Base-by-base conservation (phyloP, 2,888 invertebrate genomes). In the Entomobrya multifasciata region DNA sequence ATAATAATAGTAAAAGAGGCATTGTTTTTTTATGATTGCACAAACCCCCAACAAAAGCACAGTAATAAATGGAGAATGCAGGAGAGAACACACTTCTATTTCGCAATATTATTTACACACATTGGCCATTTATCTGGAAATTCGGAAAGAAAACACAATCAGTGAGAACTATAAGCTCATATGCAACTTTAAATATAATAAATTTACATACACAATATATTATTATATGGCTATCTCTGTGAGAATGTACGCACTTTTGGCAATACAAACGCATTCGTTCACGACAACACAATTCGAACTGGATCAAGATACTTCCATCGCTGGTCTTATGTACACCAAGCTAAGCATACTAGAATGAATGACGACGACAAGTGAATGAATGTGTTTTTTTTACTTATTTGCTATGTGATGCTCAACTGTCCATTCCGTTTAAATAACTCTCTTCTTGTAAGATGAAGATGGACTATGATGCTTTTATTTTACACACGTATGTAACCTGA, bases 61-160 rank as follows among this genome's bases (percentile, higher is more conserved):
- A 20, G 52, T 30, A 55, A n/a, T n/a, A n/a, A n/a, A n/a, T n/a
- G n/a, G n/a, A n/a, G n/a, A n/a, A n/a, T n/a, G n/a, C n/a, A n/a
- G 36, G 8, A 36, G 36, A 36, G 36, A 36, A 36, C 36, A 36
- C 8, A 36, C 36, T 36, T 4, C 8, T 8, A 36, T 36, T 36
- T 36, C 57, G 15, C 17, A 25, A 27, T 60, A 60, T 60, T 62
- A 62, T 62, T 62, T 62, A 62, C 62, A 62, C 62, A 62, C 70
- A 8, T 47, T 44, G 20, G 20, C 44, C 15, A 13, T 44, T 70
- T 15, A 20, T 47, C 13, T 47, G n/a, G 70, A n/a, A n/a, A n/a
- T n/a, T n/a, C n/a, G n/a, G n/a, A n/a, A n/a, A n/a, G n/a, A n/a
- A n/a, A n/a, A n/a, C n/a, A n/a, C n/a, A n/a, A n/a, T n/a, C n/a